Percentiles rank a stretch among this genome's conserved stretches.
Conservation (phyloP, 2,888 invertebrate genomes). For the Ditula angustiorana region DNA sequence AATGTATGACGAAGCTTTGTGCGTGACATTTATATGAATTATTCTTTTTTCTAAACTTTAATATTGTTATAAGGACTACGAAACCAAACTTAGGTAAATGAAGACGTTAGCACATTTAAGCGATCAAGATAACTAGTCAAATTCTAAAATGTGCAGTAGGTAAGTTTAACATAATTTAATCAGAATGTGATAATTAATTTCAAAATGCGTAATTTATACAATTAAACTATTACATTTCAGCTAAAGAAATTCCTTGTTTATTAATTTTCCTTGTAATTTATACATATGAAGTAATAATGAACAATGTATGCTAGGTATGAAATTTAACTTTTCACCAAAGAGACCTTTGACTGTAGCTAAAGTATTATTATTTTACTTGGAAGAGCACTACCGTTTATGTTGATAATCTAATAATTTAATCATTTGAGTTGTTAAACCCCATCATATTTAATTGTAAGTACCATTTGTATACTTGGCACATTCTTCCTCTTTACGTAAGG, state of each 20-base stretch:
- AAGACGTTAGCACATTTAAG: not conserved
- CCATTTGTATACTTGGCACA: no score
- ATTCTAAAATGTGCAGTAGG: slow-evolving; percentile 12
- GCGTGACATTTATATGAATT: slow-evolving; percentile 25
- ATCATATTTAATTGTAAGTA: not conserved
- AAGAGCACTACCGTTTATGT: not conserved
- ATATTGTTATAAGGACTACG: slow-evolving; percentile 17
- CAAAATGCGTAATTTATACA: slow-evolving; percentile 22
- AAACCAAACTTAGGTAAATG: slow-evolving; percentile 7
- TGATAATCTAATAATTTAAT: not conserved
- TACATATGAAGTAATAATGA: not conserved
- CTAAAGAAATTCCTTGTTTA: slow-evolving; percentile 7
- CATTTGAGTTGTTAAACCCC: not conserved
- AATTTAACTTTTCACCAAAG: slow-evolving; percentile 12
- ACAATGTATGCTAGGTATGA: not conserved
- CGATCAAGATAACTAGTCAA: slow-evolving; percentile 33
- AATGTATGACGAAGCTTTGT: slow-evolving; percentile 40
- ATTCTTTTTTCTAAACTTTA: slow-evolving; percentile 20
- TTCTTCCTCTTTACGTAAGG: no score
- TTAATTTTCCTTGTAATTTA: slow-evolving; percentile 12
- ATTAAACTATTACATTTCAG: slow-evolving; percentile 16
- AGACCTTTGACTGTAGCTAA: slow-evolving; percentile 2
- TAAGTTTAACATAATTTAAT: slow-evolving; percentile 24
- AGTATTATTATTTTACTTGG: not conserved
- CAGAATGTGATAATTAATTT: slow-evolving; percentile 27